phyloP scores from a whole-genome alignment of 2,888 invertebrate genomes.

The Caenorhabditis wallacei region DNA sequence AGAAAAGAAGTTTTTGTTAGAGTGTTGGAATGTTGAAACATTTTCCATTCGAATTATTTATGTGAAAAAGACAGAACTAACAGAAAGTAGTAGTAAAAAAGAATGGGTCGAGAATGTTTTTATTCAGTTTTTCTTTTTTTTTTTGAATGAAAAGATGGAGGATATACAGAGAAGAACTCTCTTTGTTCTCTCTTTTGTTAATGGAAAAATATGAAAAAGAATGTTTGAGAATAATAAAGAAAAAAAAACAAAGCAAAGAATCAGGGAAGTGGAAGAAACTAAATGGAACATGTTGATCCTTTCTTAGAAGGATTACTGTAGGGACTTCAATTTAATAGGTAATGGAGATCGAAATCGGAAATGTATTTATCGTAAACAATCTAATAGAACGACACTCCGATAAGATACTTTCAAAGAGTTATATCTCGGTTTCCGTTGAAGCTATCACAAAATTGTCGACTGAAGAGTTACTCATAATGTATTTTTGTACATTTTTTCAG shows the following conservation, averaged over 20 bases:
- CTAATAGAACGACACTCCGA: too few relatives aligned
- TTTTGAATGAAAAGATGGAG: slow-evolving; percentile 23
- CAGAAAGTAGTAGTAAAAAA: slow-evolving; percentile 18
- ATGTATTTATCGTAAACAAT: too few relatives aligned
- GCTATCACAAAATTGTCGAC: too few relatives aligned
- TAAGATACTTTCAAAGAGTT: too few relatives aligned
- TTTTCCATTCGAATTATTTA: slow-evolving; percentile 45
- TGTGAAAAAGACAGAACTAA: slow-evolving; percentile 34
- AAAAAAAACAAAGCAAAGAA: slow-evolving; percentile 1
- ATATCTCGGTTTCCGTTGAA: too few relatives aligned
- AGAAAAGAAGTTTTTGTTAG: slow-evolving; percentile 11
- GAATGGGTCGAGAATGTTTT: slow-evolving; percentile 16
- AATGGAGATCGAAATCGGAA: background rate
- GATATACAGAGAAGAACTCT: slow-evolving; percentile 2
- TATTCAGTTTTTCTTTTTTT: slow-evolving; percentile 15
- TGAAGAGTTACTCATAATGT: too few relatives aligned
- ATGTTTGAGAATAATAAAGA: slow-evolving; percentile 16
- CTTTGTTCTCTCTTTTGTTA: slow-evolving; percentile 33
- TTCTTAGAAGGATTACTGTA: slow-evolving; percentile 9
- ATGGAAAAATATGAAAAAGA: slow-evolving; percentile 17
- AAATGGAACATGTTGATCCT: slow-evolving; percentile 11
- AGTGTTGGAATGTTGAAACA: slow-evolving; percentile 24
- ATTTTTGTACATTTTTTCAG: too few relatives aligned
- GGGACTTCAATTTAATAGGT: background rate
- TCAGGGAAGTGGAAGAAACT: slow-evolving; percentile 12